Base-by-base conservation (phyloP, 2,797 vertebrate genomes). In the Lithobates sylvaticus region DNA sequence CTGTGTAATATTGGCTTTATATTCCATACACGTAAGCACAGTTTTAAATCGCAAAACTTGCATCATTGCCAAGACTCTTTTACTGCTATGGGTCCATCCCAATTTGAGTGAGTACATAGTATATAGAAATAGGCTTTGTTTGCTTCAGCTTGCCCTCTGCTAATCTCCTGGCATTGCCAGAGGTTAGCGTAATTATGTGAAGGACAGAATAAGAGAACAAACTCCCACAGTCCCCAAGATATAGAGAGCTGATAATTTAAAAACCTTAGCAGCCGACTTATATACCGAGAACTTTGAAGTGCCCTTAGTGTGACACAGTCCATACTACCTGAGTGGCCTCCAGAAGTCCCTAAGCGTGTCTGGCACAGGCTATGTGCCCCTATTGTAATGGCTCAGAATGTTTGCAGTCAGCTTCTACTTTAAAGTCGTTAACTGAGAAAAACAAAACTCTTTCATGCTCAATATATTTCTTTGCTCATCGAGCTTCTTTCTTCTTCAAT, bases 111-210 rank as follows among this genome's bases (percentile, higher is more conserved):
- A 78, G 42, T 84, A 78, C 36, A 73, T 50, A 65, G 21, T 39
- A 34, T 65, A 42, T 12, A 39, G 42, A 27, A 75, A 58, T 70
- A 72, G 47, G 58, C 74, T 81, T 71, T 81, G 65, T 76, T 86
- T 76, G 73, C 78, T 47, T 76, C 9, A 36, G 47, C 78, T 64
- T 76, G 72, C 64, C 58, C 26, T n/a, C 47, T 34, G 26, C 39
- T 82, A 82, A 72, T 86, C 79, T 82, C 69, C 9, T 8, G 29
- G 81, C 81, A 54, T 50, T 29, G 69, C 54, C 73, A 74, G 81
- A 83, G 81, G 86, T 78, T 65, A 74, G 42, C 3, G 75, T 72
- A 87, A 87, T 78, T 78, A 86, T 78, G 73, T 65, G 79, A 78
- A 86, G 79, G 68, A 61, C 85, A 77, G 79, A 65, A 47, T 26